Evolutionary conservation across 64 coral and sea anemone genomes (phyloP), one percentile per base, ranked within the genome.

Genomic region (Orbicella faveolata): DNA sequence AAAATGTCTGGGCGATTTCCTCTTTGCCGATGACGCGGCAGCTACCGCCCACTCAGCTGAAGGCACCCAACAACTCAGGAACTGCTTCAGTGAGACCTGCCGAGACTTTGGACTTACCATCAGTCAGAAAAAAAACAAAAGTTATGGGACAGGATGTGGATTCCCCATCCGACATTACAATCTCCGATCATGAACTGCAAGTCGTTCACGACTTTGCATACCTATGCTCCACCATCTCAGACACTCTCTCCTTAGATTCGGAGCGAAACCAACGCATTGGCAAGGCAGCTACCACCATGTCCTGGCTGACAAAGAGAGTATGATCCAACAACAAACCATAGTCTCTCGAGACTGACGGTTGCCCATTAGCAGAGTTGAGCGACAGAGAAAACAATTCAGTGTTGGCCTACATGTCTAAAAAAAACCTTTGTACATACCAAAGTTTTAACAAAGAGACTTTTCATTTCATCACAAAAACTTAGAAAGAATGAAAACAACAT

Each of bases 11-110:
- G 11, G 84, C 2, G 87, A 89, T 3, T 20, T 89, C 21, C 25
- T 89, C 63, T 89, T 79, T 67, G 87, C 75, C 4, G 61, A 79
- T 14, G 75, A 89, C 18, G 61, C 75, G 52, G 59, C 36, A 78
- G 61, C 79, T 2, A 79, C 59, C 1, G 37, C 76, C n/a, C 75
- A 89, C 34, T 89, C 88, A 79, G 88, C 76, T 52, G 76, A 68
- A 23, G 75, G 48, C 7, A 76, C 69, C 15, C 76, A 89, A 19
- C 19, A 52, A 62, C 59, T 89, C 63, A 80, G 80, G 23, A 54
- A 16, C 1, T 17, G n/a, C 41, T 80, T 80, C 76, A 80, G 59
- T 9, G 16, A 79, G 36, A 61, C 77, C 16, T 78, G 75, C 21
- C 2, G 18, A 64, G 80, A 63, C 35, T 66, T 64, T 35, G 80